These are phyloP conservation scores for Salmo trutta DNA, from an alignment of 2,797 vertebrate genomes.

Conservation along the genomic window DNA sequence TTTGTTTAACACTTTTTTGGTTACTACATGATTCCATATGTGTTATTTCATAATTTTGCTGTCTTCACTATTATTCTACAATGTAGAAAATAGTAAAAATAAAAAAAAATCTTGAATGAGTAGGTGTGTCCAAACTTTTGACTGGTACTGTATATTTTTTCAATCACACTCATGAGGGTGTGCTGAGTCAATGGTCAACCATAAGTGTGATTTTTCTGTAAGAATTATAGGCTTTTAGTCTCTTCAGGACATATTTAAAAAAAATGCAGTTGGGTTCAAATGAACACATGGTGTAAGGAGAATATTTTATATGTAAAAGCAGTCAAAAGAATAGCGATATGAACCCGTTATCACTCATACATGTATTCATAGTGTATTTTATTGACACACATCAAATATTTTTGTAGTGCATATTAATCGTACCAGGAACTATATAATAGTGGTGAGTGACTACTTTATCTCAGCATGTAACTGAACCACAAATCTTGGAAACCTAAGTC, in stretches of 20 bases:
- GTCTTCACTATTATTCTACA: too few relatives aligned
- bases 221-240: not conserved
- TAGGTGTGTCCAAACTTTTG: too few relatives aligned
- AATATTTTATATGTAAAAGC: slow-evolving; percentile 14
- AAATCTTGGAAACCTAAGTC: slow-evolving; percentile 58
- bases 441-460: slow-evolving; percentile 42
- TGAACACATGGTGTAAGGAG: slow-evolving; percentile 2
- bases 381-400: slow-evolving; percentile 46
- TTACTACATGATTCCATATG: too few relatives aligned
- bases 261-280: not conserved
- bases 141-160: too few relatives aligned
- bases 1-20: too few relatives aligned
- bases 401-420: slow-evolving; percentile 48
- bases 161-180: not conserved
- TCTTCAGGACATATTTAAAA: not conserved
- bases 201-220: not conserved
- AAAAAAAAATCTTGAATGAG: too few relatives aligned
- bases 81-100: too few relatives aligned
- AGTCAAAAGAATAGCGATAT: slow-evolving; percentile 14
- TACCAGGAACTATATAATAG: slow-evolving; percentile 52
- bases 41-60: too few relatives aligned
- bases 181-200: not conserved
- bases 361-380: slow-evolving; percentile 40
- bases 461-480: slow-evolving; percentile 54
- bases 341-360: slow-evolving; percentile 22